Conservation (phyloP, 2,888 invertebrate genomes). For the Gnatocerus cornutus region DNA sequence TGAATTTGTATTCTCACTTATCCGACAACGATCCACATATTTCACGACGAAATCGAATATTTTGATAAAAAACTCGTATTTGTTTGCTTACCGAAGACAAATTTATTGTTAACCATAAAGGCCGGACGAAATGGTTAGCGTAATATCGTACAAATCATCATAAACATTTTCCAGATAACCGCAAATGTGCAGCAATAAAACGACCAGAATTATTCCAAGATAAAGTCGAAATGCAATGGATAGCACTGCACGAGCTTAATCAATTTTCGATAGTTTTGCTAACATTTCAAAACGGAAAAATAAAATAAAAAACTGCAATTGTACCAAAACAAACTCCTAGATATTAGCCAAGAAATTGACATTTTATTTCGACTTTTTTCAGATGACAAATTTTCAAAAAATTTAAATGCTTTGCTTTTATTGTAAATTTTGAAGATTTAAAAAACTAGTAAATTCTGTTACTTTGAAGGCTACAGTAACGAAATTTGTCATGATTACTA, state of each 20-base stretch:
- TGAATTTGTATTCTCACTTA: constrained; percentile 27
- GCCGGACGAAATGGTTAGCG: constrained; percentile 30
- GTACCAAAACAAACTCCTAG: no score
- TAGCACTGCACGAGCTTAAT: neutral
- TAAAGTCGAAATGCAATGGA: constrained; percentile 9
- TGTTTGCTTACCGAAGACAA: constrained; percentile 43
- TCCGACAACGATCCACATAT: constrained; percentile 34
- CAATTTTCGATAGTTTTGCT: constrained; percentile 1
- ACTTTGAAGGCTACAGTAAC: no score
- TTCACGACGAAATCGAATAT: constrained; percentile 41
- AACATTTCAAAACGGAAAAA: neutral
- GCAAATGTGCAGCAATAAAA: constrained; percentile 21
- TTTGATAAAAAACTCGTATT: constrained; percentile 42
- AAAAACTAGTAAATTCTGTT: no score
- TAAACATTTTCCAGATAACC: constrained; percentile 33
- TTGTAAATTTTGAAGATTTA: no score
- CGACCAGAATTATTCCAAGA: neutral
- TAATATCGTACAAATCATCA: constrained; percentile 44
- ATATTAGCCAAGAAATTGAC: no score
- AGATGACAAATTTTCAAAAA: no score
- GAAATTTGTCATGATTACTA: no score
- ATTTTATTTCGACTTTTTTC: no score
- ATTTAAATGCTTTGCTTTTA: no score
- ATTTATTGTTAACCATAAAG: constrained; percentile 45
- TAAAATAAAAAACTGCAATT: no score